A percentile compares a stretch with the other conserved stretches of the same genome.
These are phyloP conservation scores for Ramphastos sulfuratus DNA, from an alignment of 2,113 vertebrate genomes.

Conservation along the genomic window DNA sequence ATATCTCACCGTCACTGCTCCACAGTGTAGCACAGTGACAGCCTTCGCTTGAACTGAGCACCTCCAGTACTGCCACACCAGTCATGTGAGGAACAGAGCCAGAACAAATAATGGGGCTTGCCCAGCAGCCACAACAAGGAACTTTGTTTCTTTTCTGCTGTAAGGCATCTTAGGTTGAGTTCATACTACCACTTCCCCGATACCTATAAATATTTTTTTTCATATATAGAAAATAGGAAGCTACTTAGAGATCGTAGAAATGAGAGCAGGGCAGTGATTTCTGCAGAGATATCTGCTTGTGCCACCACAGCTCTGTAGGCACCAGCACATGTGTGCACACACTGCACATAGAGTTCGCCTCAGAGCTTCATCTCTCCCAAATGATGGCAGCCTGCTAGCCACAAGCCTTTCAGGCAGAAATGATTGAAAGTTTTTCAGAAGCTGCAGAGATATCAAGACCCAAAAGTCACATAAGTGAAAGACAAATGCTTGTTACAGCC, in stretches of 20 bases:
- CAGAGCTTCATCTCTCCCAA: background rate
- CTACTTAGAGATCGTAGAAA: background rate
- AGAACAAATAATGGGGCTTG: background rate
- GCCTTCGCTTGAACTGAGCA: background rate
- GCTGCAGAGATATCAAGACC: slow-evolving; percentile 32
- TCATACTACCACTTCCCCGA: background rate
- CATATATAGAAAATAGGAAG: background rate
- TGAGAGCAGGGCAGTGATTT: background rate
- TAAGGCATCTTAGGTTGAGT: background rate
- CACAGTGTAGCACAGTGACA: fast-evolving
- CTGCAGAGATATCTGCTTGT: background rate
- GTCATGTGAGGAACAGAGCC: background rate
- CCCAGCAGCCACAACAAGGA: background rate
- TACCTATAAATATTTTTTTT: background rate
- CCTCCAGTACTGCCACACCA: fast-evolving
- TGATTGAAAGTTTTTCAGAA: slow-evolving; percentile 63
- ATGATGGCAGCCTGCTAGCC: slow-evolving; percentile 29
- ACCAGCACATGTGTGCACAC: background rate
- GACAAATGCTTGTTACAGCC: slow-evolving; percentile 29
- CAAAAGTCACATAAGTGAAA: slow-evolving; percentile 44
- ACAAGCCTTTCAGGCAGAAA: slow-evolving; percentile 47
- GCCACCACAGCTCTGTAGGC: background rate
- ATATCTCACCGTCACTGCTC: background rate
- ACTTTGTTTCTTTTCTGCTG: background rate
- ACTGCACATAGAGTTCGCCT: background rate